Percentiles rank a stretch among this genome's conserved stretches.
Conservation (phyloP, 2,797 vertebrate species). For the Bovichtus variegatus region DNA sequence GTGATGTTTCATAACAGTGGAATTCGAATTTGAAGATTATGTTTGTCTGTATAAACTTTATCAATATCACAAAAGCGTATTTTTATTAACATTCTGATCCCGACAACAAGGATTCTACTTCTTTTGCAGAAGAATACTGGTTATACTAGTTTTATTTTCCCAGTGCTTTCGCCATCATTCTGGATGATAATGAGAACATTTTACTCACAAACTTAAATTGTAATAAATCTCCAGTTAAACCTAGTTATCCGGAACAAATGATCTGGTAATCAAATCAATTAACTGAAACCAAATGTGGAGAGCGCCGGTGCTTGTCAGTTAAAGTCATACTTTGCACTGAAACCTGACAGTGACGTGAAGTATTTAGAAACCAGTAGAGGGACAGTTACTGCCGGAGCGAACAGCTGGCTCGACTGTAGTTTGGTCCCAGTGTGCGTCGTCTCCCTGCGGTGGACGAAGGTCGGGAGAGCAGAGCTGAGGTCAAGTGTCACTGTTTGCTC, state of each 20-base stretch:
- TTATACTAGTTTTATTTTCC: too few relatives aligned
- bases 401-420: constrained; percentile 57
- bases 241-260: not conserved
- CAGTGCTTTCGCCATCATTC: too few relatives aligned
- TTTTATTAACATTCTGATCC: too few relatives aligned
- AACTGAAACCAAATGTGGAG: not conserved
- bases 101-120: too few relatives aligned
- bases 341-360: not conserved
- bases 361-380: not conserved
- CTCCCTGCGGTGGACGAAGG: constrained; percentile 22
- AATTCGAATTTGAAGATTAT: too few relatives aligned
- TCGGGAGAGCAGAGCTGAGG: constrained; percentile 42
- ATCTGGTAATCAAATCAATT: not conserved
- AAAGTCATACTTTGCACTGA: not conserved
- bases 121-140: too few relatives aligned
- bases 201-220: not conserved
- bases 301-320: not conserved
- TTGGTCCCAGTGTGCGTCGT: constrained; percentile 23
- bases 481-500: constrained; percentile 58
- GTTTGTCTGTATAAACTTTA: too few relatives aligned
- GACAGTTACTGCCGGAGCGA: not conserved
- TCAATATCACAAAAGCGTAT: too few relatives aligned
- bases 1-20: too few relatives aligned
- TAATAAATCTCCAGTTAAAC: not conserved
- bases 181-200: not conserved